These are phyloP conservation scores for Pelecanus crispus DNA, from an alignment of 2,113 vertebrate genomes.

Conservation along the genomic window DNA sequence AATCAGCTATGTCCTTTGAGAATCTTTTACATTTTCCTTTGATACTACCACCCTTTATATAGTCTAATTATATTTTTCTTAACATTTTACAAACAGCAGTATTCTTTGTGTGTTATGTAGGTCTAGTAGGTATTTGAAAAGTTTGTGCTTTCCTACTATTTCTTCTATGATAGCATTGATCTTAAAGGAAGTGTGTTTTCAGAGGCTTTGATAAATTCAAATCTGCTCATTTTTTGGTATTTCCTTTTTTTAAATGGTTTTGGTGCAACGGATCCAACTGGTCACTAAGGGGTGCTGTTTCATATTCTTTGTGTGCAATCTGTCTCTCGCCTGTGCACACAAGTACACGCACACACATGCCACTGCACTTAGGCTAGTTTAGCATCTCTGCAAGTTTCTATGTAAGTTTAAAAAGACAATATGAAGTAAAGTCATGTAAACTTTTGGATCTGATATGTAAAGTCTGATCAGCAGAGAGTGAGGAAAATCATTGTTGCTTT, in stretches of 20 bases:
- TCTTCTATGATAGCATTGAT: not conserved
- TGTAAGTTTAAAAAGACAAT: not conserved
- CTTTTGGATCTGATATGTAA: slow-evolving; percentile 21
- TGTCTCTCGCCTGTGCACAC: rapidly evolving
- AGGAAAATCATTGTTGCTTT: slow-evolving; percentile 38
- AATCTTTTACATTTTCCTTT: not conserved
- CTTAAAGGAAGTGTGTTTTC: not conserved
- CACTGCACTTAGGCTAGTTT: not conserved
- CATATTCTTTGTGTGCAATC: not conserved
- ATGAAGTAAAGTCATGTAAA: slow-evolving; percentile 29
- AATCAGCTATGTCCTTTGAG: not conserved
- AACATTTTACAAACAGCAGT: not conserved
- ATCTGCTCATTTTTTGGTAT: not conserved
- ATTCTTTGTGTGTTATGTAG: not conserved
- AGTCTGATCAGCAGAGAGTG: not conserved
- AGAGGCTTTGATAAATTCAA: not conserved
- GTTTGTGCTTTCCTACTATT: not conserved
- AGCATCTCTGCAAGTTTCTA: not conserved
- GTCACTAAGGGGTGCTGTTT: slow-evolving; percentile 53
- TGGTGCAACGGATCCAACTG: not conserved
- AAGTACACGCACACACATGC: rapidly evolving
- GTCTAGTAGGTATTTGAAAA: not conserved
- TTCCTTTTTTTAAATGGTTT: not conserved
- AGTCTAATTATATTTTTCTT: not conserved
- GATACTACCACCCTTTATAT: not conserved